These are phyloP conservation scores for Lysandra coridon DNA, from an alignment of 2,888 invertebrate genomes.

Conservation along the genomic window DNA sequence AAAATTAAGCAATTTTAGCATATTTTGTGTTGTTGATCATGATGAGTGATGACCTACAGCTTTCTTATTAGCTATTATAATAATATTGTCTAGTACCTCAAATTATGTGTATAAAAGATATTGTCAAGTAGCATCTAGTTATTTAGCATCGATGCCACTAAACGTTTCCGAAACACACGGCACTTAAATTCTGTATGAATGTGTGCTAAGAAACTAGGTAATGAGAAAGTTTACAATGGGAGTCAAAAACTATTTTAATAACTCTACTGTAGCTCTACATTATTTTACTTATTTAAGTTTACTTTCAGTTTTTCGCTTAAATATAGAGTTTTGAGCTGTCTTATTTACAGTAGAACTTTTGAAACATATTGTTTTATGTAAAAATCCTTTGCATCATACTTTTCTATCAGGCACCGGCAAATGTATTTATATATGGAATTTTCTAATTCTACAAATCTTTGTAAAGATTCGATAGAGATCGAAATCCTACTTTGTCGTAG, in stretches of 20 bases:
- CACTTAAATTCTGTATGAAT: slow-evolving; percentile 17
- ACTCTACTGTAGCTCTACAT: slow-evolving; percentile 1
- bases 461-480: no score
- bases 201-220: slow-evolving; percentile 28
- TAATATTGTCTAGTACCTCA: no score
- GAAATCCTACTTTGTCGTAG: no score
- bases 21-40: neutral
- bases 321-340: neutral
- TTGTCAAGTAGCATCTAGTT: neutral
- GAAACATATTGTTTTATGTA: no score
- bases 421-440: no score
- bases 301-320: neutral
- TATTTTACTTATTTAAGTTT: neutral
- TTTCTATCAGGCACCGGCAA: no score
- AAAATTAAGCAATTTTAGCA: no score
- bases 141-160: neutral
- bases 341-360: no score
- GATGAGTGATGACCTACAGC: neutral
- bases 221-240: slow-evolving; percentile 27
- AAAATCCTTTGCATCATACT: no score
- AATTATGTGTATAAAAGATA: neutral
- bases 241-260: slow-evolving; percentile 23
- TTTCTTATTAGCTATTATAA: no score
- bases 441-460: no score
- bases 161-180: slow-evolving; percentile 9